Base-by-base conservation (phyloP, 2,888 invertebrate genomes). In the Athalia circularis region DNA sequence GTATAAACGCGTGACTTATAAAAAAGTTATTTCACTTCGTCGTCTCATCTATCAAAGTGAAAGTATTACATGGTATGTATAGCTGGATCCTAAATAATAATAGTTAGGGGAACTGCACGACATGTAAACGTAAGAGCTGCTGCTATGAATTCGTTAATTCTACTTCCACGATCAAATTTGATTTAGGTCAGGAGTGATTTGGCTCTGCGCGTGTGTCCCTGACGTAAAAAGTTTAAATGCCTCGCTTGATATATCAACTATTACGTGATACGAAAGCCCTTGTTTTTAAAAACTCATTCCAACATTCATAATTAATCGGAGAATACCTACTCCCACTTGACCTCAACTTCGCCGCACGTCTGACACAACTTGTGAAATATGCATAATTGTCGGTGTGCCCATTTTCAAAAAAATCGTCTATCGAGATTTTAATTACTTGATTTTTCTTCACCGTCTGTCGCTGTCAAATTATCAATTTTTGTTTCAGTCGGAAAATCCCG, bases 401-500 rank as follows among this genome's bases (percentile, higher is more conserved):
- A 29, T 29, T 29, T 29, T 29, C 29, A 29, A 29, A 29, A 29
- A 29, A 29, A 29, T 29, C 29, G 29, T 29, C 1, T 29, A 2
- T 29, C 29, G 29, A 2, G 29, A 29, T 29, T 29, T 29, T 29
- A 29, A 29, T 29, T 29, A 29, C 29, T 29, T 29, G 29, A 29
- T 29, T 29, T 29, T 29, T 29, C 29, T 29, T 29, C 29, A 29
- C 29, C 1, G 0, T 2, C 29, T 29, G 29, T 29, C 29, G 29
- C 29, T 29, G 29, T 29, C n/a, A 13, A 15, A 11, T 45, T n/a
- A 8, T 5, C 9, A 3, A 13, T 54, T 62, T 15, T 65, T 79
- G 48, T 79, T 80, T 47, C 81, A 90, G 90, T 87, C 78, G 88
- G 89, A 52, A 89, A 88, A 92, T 94, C 94, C 3, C 92, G 93